A percentile compares a stretch with the other conserved stretches of the same genome.
These are phyloP conservation scores for Steinernema khuongi DNA, from an alignment of 1,140 invertebrate species.

Conservation along the genomic window DNA sequence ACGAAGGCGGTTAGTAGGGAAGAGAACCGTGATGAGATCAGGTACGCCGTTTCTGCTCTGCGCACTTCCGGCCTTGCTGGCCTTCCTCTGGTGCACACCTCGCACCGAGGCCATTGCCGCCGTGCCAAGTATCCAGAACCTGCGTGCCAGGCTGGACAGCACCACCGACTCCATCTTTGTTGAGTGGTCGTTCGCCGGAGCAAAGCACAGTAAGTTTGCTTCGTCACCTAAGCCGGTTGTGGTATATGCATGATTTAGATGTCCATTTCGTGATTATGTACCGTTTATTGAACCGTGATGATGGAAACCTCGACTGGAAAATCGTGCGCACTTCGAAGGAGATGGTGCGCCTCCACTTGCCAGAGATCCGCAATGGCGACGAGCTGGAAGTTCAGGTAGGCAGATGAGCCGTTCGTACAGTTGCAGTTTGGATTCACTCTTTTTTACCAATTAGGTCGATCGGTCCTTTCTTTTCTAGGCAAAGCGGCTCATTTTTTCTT, in stretches of 20 bases:
- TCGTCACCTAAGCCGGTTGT: neutral
- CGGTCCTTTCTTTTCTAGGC: conserved; percentile 25
- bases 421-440: conserved; percentile 18
- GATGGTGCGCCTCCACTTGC: conserved; percentile 28
- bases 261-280: conserved; percentile 23
- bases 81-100: neutral
- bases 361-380: conserved; percentile 39
- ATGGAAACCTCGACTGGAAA: conserved; percentile 24
- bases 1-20: neutral
- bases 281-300: neutral
- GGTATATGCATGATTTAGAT: conserved; percentile 23
- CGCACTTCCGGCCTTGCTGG: neutral
- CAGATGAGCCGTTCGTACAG: neutral
- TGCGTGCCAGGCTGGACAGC: conserved; percentile 42
- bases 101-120: neutral
- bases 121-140: conserved; percentile 22
- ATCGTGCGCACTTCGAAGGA: conserved; percentile 26
- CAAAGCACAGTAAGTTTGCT: conserved; percentile 31
- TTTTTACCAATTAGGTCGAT: neutral
- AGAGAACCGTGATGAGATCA: neutral
- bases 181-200: conserved; percentile 35
- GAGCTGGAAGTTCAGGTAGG: conserved; percentile 46
- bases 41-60: neutral
- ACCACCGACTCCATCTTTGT: conserved; percentile 41
- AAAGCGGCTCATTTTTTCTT: neutral